These are phyloP conservation scores for Chloropsis hardwickii DNA, from an alignment of 2,113 vertebrate species.

Conservation along the genomic window DNA sequence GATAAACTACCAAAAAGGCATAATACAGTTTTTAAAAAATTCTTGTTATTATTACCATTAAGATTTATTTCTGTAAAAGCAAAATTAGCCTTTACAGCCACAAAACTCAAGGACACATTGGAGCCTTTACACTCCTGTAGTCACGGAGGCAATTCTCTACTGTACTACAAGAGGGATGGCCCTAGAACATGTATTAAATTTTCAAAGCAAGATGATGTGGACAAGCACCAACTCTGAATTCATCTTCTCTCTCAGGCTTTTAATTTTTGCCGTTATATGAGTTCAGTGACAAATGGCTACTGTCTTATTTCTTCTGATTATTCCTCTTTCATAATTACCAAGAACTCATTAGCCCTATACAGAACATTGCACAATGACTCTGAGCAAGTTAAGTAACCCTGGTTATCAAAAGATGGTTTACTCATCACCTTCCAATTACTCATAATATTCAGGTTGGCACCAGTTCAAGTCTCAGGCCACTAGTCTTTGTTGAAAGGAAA, in stretches of 20 bases:
- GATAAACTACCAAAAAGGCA: neutral
- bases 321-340: neutral
- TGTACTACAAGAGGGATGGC: neutral
- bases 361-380: neutral
- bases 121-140: neutral
- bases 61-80: neutral
- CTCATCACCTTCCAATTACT: slow-evolving; percentile 1
- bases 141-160: neutral
- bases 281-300: neutral
- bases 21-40: neutral
- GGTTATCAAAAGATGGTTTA: neutral
- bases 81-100: neutral
- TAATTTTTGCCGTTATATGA: neutral
- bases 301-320: neutral
- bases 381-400: neutral
- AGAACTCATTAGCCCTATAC: neutral
- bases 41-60: neutral
- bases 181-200: neutral
- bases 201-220: neutral
- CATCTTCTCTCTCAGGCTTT: neutral
- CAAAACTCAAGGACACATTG: neutral
- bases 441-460: neutral
- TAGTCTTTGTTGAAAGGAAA: neutral
- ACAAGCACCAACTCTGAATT: neutral
- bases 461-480: neutral